phyloP scores from a whole-genome alignment of 1,140 invertebrate genomes.

The Orussus abietinus region DNA sequence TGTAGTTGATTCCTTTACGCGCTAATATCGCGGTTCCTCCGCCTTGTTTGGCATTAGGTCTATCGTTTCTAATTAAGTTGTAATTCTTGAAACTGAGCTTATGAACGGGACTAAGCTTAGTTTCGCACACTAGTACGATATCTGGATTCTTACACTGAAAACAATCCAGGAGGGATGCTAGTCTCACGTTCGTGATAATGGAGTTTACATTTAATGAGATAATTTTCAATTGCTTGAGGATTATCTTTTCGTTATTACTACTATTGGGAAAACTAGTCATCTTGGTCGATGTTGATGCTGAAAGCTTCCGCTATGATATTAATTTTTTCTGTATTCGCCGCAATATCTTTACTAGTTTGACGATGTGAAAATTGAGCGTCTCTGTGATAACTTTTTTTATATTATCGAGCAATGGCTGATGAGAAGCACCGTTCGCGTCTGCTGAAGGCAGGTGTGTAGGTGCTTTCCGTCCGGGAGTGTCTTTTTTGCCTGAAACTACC shows the following conservation, averaged over 20 bases:
- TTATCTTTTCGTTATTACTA: background rate
- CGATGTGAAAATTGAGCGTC: no score
- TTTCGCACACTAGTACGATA: slow-evolving; percentile 6
- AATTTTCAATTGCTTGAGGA: background rate
- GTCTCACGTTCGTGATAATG: background rate
- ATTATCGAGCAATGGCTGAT: no score
- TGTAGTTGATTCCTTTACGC: background rate
- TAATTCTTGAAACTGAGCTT: slow-evolving; percentile 8
- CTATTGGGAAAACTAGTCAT: background rate
- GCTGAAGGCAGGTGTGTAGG: no score
- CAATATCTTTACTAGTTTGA: background rate
- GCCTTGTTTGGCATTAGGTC: slow-evolving; percentile 6
- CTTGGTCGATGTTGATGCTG: background rate
- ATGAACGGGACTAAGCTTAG: slow-evolving; percentile 6
- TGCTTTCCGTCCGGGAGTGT: no score
- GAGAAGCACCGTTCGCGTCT: no score
- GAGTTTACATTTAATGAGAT: slow-evolving; percentile 13
- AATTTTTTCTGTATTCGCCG: background rate
- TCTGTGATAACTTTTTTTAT: no score
- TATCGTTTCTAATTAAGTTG: slow-evolving; percentile 8
- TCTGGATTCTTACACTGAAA: background rate
- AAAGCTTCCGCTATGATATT: background rate
- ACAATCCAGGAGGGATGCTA: background rate
- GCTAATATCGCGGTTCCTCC: slow-evolving; percentile 8
- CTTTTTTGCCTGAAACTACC: no score